These are phyloP conservation scores for Cosmia pyralina DNA, from an alignment of 2,888 invertebrate species.

Conservation along the genomic window DNA sequence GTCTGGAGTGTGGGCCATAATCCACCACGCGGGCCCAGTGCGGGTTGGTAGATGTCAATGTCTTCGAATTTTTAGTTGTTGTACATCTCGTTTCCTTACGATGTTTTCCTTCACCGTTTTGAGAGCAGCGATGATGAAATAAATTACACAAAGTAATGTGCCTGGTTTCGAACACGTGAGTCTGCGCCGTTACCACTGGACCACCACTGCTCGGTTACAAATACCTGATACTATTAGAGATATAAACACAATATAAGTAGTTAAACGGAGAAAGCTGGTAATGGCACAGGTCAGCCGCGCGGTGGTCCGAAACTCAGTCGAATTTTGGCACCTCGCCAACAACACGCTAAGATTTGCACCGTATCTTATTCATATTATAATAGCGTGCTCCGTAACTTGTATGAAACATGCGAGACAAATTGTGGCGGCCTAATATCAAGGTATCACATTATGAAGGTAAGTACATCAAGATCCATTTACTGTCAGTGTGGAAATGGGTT, in stretches of 20 bases:
- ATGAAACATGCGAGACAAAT: conserved; percentile 55
- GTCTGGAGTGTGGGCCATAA: too few species aligned
- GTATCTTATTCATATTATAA: conserved; percentile 61
- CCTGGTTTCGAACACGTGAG: too few species aligned
- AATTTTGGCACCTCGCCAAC: conserved; percentile 57
- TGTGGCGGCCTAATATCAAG: conserved; percentile 61
- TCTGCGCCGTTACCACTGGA: too few species aligned
- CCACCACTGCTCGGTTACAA: neutral
- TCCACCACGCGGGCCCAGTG: too few species aligned
- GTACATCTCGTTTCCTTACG: too few species aligned
- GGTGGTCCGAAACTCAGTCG: conserved; percentile 51
- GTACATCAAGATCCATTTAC: conserved; percentile 79
- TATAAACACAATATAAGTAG: conserved; percentile 45
- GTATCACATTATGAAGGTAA: conserved; percentile 68
- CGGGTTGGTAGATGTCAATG: too few species aligned
- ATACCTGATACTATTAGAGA: conserved; percentile 33
- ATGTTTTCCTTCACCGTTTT: too few species aligned
- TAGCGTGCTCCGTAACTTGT: conserved; percentile 48
- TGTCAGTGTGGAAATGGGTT: conserved; percentile 79
- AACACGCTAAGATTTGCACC: conserved; percentile 46
- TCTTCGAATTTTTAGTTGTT: too few species aligned
- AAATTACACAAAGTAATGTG: too few species aligned
- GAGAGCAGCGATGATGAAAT: too few species aligned
- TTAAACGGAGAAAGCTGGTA: conserved; percentile 50
- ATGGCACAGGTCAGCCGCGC: conserved; percentile 54